phyloP scores from a whole-genome alignment of 2,113 vertebrate genomes.

The Procavia capensis region DNA sequence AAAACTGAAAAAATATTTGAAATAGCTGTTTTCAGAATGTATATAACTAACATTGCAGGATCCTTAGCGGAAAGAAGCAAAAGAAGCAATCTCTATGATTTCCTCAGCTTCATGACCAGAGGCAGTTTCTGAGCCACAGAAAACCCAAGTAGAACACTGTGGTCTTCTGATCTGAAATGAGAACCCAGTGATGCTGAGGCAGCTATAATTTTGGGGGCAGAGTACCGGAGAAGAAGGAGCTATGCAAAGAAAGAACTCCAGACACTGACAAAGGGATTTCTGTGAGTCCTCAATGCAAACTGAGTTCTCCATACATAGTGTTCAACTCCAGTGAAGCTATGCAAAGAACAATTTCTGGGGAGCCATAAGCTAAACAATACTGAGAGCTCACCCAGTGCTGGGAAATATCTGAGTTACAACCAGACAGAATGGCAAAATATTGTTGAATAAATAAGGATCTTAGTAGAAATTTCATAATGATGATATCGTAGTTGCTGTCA shows the following conservation, averaged over 20 bases:
- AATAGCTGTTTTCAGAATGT: background rate
- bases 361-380: background rate
- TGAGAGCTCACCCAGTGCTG: background rate
- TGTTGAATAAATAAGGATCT: background rate
- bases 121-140: conserved; percentile 22
- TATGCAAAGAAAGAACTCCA: background rate
- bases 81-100: background rate
- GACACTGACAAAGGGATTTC: background rate
- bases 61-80: background rate
- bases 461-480: background rate
- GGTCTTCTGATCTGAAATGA: background rate
- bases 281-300: background rate
- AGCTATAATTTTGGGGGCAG: background rate
- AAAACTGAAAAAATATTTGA: conserved; percentile 31
- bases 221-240: background rate
- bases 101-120: background rate
- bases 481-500: background rate
- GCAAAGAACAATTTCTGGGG: background rate
- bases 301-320: background rate
- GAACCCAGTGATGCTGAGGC: background rate
- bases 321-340: background rate
- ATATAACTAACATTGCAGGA: background rate
- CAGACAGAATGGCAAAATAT: background rate
- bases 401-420: background rate
- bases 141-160: background rate